Base-by-base conservation (phyloP, 30 jellyfish, hydroid and myxozoan genomes). In the Aurelia aurita complex sp. Pacific region DNA sequence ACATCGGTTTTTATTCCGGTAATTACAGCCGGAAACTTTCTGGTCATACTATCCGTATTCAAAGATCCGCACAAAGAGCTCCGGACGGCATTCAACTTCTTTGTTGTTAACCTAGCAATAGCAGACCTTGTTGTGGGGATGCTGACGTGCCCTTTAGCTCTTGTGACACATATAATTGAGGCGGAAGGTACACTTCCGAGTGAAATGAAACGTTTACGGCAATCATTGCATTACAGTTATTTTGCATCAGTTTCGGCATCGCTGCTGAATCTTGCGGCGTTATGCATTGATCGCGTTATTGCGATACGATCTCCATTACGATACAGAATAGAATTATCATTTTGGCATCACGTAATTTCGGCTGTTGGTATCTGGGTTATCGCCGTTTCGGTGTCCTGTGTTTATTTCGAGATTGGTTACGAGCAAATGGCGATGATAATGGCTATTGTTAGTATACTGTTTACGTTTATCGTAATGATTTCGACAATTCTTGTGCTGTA, bases 161-260 rank as follows among this genome's bases (percentile, higher is more conserved):
- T 82, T 18, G 84, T 51, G 29, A 70, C 80, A 11, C 91, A 82
- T 52, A 10, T 53, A 6, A 68, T 33, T 5, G 91, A 82, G 71
- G 91, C 91, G 3, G 42, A 52, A 68, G 91, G 91, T 2, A 46
- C 42, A 0, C 64, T 53, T 52, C 29, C 73, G 7, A 67, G n/a
- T 16, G 84, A 82, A 5, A 52, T 82, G 77, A 82, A 82, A 40
- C 38, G 59, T 50, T 75, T 82, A 5, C 80, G 82, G 38, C 80
- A 64, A n/a, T 38, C 91, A 51, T 29, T 82, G 76, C 91, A 82
- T 60, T 82, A 42, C 51, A 34, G 74, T 35, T 67, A 70, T 61
- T 82, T 82, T 82, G 67, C 62, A 10, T 82, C 91, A n/a, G 91
- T 82, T 7, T 67, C 91, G 10, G 91, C 91, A 19, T 82, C 91